Base-by-base conservation (phyloP, 2,888 invertebrate species). In the Synergus umbraculus region DNA sequence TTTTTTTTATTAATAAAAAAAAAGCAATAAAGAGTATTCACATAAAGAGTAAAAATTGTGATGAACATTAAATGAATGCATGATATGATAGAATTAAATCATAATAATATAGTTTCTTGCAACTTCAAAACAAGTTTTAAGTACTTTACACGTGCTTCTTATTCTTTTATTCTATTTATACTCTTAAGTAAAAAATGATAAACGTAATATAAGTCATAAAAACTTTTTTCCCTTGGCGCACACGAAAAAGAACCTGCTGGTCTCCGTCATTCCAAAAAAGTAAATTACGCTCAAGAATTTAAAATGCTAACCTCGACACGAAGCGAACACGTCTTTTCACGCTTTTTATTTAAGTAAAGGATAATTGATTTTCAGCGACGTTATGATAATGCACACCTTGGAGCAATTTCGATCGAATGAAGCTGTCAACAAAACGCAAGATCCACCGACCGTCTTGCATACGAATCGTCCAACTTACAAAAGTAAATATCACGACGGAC, bases 381-480 rank as follows among this genome's bases (percentile, higher is more conserved):
- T 73, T 73, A 73, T n/a, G 37, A 49, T 73, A 73, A 73, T 73
- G 54, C 37, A 69, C 69, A 69, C 49, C 69, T 69, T 49, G 69
- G 29, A 69, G 49, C 69, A 67, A 44, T 22, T 69, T 69, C 46
- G 49, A 79, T 49, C 69, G 66, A 81, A 83, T 83, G 79, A 83
- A 81, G 83, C 78, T 81, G 81, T 83, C 81, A 83, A 77, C 76
- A 79, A n/a, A 22, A 43, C 41, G 18, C 73, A 41, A 76, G 13
- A 54, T 66, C 43, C 76, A 60, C 54, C 67, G 78, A 77, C 79
- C 65, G 67, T 29, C 77, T 76, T 78, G 78, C 81, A 83, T 81
- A 81, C 79, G 82, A 83, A 83, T 83, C 49, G 79, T 66, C 77
- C 81, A 12, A 44, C 18, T 46, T 46, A 15, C 15, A 77, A 79